Base-by-base conservation (phyloP, 2,113 vertebrate species). In the Trochalopteron elliotii region DNA sequence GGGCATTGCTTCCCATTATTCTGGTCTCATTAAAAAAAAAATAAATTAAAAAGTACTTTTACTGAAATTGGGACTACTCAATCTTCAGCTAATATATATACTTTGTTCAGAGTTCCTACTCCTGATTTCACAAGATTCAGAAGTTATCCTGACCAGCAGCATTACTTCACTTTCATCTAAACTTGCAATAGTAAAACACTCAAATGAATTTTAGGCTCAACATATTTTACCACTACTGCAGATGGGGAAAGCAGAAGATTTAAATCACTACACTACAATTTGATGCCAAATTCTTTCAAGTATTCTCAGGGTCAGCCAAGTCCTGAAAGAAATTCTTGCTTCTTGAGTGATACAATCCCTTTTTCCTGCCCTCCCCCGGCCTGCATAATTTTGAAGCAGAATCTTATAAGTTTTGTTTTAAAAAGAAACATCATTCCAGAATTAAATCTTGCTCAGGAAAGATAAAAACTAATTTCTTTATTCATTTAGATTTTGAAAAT, bases 231-330 rank as follows among this genome's bases (percentile, higher is more conserved):
- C 39, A 77, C 12, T 77, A 69, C 1, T 80, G 42, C 35, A 87
- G 44, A 84, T 33, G 9, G 9, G 8, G 33, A 84, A 84, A 89
- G 80, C 31, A 72, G 2, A 93, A 39, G 22, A 83, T 79, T 81
- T 78, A 75, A 52, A 87, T 45, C 52, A 60, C 25, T 56, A 67
- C 31, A 75, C 25, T 28, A 67, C n/a, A 81, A 35, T 23, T 27
- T 59, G 44, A 92, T 84, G 91, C 22, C 83, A 87, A 89, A 93
- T 76, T 61, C 40, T 87, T 94, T 61, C 37, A 87, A 68, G 74
- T 39, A 44, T 76, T 89, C 59, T 42, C n/a, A 71, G 45, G 61
- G 74, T 81, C 87, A 87, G 69, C 63, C 78, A 76, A 69, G 53
- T 76, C 55, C 63, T 69, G 45, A 74, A 88, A 90, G 22, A 71